Evolutionary conservation across 2,888 invertebrate species (phyloP), one percentile per base, ranked within the genome.

Genomic region (Leucophenga maculata): DNA sequence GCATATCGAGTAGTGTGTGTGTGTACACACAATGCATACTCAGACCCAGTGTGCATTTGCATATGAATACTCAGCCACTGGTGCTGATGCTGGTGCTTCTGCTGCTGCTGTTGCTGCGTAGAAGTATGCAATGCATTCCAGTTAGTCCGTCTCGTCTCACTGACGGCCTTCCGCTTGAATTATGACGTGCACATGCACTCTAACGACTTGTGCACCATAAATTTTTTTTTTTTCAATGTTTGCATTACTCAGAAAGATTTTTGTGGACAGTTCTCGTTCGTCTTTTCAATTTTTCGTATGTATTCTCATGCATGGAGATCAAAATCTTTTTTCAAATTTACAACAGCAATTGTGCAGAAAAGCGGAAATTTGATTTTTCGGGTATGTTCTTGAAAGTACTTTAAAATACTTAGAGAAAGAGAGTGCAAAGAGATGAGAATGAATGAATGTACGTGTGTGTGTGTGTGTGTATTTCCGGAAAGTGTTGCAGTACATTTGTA

Each of bases 151-250:
- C 8, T 39, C 39, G 11, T 39, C 39, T 39, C 39, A 8, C 39
- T 39, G 39, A 1, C 11, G 11, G 39, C 39, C 39, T 39, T 39
- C 39, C 77, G 74, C 76, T 80, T 80, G 80, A 80, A 79, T 82
- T 80, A 80, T 79, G 79, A 75, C 80, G 79, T 78, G 79, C 77
- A 77, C 80, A 80, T 74, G 75, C 78, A 77, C 77, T 72, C 70
- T 76, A 78, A 75, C 70, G 80, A 80, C 80, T 79, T 80, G 77
- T 75, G 72, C 72, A 74, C 73, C 78, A 82, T 80, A 80, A 82
- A 80, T 82, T 80, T 77, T 79, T 78, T 72, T 78, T 80, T 77
- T 79, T 78, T 73, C 78, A 68, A 73, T 78, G 79, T 72, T 80
- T 82, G 80, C 82, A 78, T 79, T 80, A 72, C 78, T 80, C 77